Base-by-base conservation (phyloP, 2,888 invertebrate species). In the Zygogramma bicolorata region DNA sequence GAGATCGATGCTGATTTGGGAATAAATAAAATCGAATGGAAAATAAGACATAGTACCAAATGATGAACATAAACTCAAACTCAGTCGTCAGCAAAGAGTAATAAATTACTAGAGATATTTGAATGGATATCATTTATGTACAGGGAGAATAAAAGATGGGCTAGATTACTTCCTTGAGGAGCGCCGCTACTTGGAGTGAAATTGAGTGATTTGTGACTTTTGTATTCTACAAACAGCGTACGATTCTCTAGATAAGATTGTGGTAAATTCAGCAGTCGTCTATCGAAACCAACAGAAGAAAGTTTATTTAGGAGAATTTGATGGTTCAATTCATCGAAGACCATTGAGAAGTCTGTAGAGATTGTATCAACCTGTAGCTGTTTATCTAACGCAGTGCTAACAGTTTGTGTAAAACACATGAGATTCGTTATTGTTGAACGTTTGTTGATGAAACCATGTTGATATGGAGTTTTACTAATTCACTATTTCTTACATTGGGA, bases 91-190 rank as follows among this genome's bases (percentile, higher is more conserved):
- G n/a, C n/a, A n/a, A n/a, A n/a, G n/a, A n/a, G n/a, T n/a, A n/a
- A n/a, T n/a, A n/a, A n/a, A n/a, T n/a, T n/a, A n/a, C n/a, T n/a
- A n/a, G n/a, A n/a, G n/a, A n/a, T n/a, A n/a, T n/a, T n/a, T n/a
- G n/a, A n/a, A n/a, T n/a, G n/a, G n/a, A n/a, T n/a, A n/a, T n/a
- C n/a, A n/a, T n/a, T n/a, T n/a, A n/a, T n/a, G n/a, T n/a, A n/a
- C n/a, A n/a, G n/a, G n/a, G 57, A 25, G 15, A 57, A 57, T 57
- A 57, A 13, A 8, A 57, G 57, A 57, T 10, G 57, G 8, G 25
- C 57, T 57, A 57, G 57, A 57, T 57, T 57, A n/a, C 57, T 57
- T 57, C 57, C 57, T 57, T 25, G 57, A 25, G 57, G 57, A 57
- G 25, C 57, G 57, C 57, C 57, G 25, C 57, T 57, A 57, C 25